A percentile compares a stretch with the other conserved stretches of the same genome.
Conservation (phyloP, 1,140 invertebrate species). For the Leptopilina boulardi region DNA sequence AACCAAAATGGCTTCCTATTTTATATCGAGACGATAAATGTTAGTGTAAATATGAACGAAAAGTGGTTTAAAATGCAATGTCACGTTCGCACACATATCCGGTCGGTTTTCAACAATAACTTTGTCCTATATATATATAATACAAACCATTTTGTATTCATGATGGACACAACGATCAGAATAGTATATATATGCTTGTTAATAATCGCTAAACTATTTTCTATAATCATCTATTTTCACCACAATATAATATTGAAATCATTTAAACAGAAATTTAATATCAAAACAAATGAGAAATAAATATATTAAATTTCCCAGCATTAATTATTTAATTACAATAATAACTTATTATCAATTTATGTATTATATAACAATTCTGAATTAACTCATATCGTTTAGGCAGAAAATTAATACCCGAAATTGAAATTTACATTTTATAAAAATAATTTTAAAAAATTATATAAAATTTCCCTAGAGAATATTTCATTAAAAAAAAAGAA, state of each 20-base stretch:
- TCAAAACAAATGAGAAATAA: too few species aligned
- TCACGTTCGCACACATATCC: background rate
- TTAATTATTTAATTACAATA: too few species aligned
- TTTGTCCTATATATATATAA: background rate
- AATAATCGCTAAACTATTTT: background rate
- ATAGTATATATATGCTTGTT: background rate
- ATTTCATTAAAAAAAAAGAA: background rate
- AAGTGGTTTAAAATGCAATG: background rate
- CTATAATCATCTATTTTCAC: background rate
- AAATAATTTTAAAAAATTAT: background rate
- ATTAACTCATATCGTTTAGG: too few species aligned
- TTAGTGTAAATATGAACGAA: background rate
- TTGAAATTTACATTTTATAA: too few species aligned
- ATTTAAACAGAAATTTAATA: too few species aligned
- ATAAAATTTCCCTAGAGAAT: background rate
- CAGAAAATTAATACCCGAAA: too few species aligned
- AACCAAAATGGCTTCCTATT: background rate
- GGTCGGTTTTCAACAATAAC: background rate
- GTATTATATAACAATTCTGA: too few species aligned
- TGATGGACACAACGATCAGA: background rate
- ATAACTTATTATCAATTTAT: too few species aligned
- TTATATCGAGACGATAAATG: background rate
- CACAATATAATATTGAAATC: background rate
- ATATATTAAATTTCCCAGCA: too few species aligned
- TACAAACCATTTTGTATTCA: conserved; percentile 2